Base-by-base conservation (phyloP, 2,888 invertebrate genomes). In the Tipula confusa region DNA sequence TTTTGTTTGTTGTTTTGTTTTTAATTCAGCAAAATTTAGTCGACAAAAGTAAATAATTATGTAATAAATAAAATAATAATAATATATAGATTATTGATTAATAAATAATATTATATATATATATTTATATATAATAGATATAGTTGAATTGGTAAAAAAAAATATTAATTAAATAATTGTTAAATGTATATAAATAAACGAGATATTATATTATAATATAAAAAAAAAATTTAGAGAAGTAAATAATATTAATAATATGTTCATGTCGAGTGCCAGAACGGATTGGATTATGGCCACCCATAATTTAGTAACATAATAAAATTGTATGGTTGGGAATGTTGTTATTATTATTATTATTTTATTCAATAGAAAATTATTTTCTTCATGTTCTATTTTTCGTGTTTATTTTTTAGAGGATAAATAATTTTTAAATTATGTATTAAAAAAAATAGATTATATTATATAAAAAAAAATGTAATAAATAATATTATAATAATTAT, bases 71-170 rank as follows among this genome's bases (percentile, higher is more conserved):
- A 64, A 64, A 64, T 64, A 64, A 64, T 64, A 64, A 64, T 64
- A 64, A 64, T 64, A 64, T 64, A 64, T 64, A 64, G 18, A 64
- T 64, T 24, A 64, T 24, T 24, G 64, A 64, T 64, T 24, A 64
- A 64, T 64, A 64, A 64, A 64, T 64, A 64, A 64, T 64, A 64
- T 64, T n/a, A n/a, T n/a, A n/a, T n/a, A n/a, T n/a, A n/a, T n/a
- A n/a, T n/a, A n/a, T n/a, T n/a, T n/a, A n/a, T n/a, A n/a, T n/a
- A n/a, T n/a, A n/a, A n/a, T n/a, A n/a, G n/a, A 31, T 31, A 7
- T 31, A 64, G 64, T 64, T 64, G 64, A 64, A 64, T 64, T 64
- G 64, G 64, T 64, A 64, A 64, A 64, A 64, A 48, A 64, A 64
- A 15, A 43, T 43, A 43, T 43, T 43, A 43, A 64, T 64, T 64